Conservation (phyloP, 1,140 invertebrate genomes). For the Steinernema khuongi region DNA sequence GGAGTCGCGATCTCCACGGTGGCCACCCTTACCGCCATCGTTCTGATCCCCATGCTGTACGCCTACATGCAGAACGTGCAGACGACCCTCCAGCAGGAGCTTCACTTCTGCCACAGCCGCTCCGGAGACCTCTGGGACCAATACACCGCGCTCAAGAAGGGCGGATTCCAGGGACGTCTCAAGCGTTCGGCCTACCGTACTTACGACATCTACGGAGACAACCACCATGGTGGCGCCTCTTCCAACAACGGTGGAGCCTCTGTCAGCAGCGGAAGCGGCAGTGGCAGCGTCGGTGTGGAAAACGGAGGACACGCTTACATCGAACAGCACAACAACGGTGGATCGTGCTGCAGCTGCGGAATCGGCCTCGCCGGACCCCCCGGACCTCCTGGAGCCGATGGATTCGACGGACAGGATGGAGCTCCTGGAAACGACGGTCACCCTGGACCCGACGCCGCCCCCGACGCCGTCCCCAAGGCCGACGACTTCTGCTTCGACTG, state of each 20-base stretch:
- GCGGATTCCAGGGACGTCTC: conserved; percentile 22
- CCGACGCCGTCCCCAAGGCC: conserved; percentile 22
- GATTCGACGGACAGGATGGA: too few species aligned
- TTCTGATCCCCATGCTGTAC: conserved; percentile 40
- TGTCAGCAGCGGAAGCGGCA: background rate
- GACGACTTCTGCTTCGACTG: conserved; percentile 48
- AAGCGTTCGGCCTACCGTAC: conserved; percentile 25
- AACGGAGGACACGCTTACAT: too few species aligned
- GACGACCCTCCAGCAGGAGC: conserved; percentile 31
- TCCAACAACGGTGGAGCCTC: conserved; percentile 12
- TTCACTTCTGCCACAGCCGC: conserved; percentile 33
- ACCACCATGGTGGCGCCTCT: background rate
- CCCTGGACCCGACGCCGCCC: too few species aligned
- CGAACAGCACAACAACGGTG: too few species aligned
- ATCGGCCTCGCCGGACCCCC: too few species aligned
- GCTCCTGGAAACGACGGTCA: too few species aligned
- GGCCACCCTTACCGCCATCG: conserved; percentile 34
- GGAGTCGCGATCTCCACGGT: too few species aligned
- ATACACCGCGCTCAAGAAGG: conserved; percentile 28
- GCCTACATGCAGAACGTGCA: conserved; percentile 42
- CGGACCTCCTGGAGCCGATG: too few species aligned
- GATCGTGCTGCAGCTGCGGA: too few species aligned
- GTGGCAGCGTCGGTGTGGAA: background rate
- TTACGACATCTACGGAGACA: background rate
- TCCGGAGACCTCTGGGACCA: conserved; percentile 33